Evolutionary conservation across 2,888 invertebrate genomes (phyloP), one percentile per base, ranked within the genome.

Genomic region (Rhyacophila evoluta): DNA sequence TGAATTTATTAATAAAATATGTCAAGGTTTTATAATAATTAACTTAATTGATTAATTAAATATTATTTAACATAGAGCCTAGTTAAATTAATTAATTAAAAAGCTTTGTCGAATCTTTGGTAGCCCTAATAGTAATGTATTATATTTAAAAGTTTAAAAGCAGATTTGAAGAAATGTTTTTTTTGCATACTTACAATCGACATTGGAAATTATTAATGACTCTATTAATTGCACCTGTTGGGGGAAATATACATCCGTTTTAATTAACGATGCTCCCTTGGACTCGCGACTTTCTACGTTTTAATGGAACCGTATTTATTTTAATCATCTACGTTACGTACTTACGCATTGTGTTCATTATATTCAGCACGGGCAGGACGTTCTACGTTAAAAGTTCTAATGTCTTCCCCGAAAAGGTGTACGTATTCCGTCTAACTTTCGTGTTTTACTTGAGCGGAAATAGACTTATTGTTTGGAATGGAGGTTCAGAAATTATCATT

Each of bases 281-380:
- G 6, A 19, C 6, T 55, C 55, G 55, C 25, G 25, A 55, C 19
- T 10, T 19, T 19, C 19, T 10, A 19, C 55, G 12, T 19, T 19
- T 12, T 55, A 55, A 55, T 55, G 55, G 55, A 6, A 19, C 55
- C 55, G 55, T 55, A 55, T 55, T 55, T 55, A 55, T 55, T 55
- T 55, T 55, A 55, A 55, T 55, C 19, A 55, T 55, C 55, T 55
- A 19, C 10, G 55, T 55, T 19, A 55, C 10, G 55, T 55, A 19
- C 29, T 6, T 33, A 33, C 15, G 55, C 19, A 55, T 55, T 55
- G 55, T 55, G 55, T 55, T 55, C 55, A 55, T 55, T 55, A 55
- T 55, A 55, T 55, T 55, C 19, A 12, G 55, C 25, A 55, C 55
- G 55, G 55, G 55, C 10, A 19, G 8, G 55, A n/a, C n/a, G n/a